Conservation (phyloP, 2,797 vertebrate species). For the Phoebastria nigripes region DNA sequence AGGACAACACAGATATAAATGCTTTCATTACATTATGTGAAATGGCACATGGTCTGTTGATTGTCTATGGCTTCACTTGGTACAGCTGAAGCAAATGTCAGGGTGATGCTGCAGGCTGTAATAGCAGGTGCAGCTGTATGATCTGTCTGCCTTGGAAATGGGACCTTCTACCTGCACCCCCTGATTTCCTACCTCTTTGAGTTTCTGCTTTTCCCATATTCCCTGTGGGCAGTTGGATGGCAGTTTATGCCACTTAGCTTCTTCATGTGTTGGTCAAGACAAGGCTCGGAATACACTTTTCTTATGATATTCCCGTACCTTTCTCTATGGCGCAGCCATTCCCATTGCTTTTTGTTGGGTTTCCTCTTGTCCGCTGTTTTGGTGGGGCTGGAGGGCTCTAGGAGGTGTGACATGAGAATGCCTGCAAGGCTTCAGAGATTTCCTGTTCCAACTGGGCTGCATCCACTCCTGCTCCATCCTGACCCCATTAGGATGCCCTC, state of each 20-base stretch:
- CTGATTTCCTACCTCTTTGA: not conserved
- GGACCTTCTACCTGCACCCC: not conserved
- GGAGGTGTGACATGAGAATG: not conserved
- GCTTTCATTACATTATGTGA: not conserved
- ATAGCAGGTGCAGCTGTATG: not conserved
- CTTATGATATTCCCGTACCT: not conserved
- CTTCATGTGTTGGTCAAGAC: not conserved
- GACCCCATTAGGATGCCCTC: not conserved
- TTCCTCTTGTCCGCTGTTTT: not conserved
- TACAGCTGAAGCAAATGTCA: not conserved
- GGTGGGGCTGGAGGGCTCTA: not conserved
- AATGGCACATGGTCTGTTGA: not conserved
- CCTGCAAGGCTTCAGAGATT: not conserved
- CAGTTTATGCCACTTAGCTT: not conserved
- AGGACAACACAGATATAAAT: not conserved
- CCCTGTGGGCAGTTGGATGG: not conserved
- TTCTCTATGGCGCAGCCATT: not conserved
- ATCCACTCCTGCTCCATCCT: not conserved
- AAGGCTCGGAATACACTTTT: not conserved
- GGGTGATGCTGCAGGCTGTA: not conserved
- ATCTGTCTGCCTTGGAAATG: not conserved
- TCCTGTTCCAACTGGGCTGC: not conserved
- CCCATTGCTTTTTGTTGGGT: not conserved
- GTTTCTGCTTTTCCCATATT: not conserved
- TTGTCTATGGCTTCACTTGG: not conserved